Percentiles rank a stretch among this genome's conserved stretches.
phyloP scores from a whole-genome alignment of 2,888 invertebrate species.

The Heliconius hortense region DNA sequence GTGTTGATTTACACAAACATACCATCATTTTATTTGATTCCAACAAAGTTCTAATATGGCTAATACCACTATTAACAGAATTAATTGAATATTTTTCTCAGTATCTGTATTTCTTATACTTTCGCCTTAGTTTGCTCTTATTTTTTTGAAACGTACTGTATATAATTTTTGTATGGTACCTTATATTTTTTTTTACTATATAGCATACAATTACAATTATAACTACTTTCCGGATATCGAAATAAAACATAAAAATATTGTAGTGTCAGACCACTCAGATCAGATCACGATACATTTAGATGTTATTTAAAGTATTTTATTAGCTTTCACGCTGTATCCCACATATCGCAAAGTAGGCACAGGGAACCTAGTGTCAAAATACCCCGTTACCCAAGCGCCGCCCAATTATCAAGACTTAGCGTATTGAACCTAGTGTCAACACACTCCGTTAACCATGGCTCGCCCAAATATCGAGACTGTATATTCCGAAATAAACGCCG shows the following conservation, averaged over 20 bases:
- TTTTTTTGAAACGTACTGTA: not conserved
- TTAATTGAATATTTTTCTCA: not conserved
- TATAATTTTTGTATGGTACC: not conserved
- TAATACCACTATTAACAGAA: not conserved
- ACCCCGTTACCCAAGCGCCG: too few species aligned
- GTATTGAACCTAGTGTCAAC: too few species aligned
- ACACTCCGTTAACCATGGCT: too few species aligned
- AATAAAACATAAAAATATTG: not conserved
- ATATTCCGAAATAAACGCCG: too few species aligned
- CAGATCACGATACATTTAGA: not conserved
- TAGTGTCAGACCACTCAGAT: not conserved
- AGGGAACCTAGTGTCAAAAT: not conserved
- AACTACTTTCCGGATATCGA: not conserved
- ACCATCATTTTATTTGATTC: not conserved
- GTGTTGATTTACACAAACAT: constrained; percentile 13
- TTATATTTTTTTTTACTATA: too few species aligned
- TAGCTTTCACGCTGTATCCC: not conserved
- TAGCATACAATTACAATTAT: too few species aligned
- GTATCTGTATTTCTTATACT: not conserved
- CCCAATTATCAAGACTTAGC: too few species aligned
- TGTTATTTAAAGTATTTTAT: too few species aligned
- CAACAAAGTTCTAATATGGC: not conserved
- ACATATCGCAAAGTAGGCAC: not conserved
- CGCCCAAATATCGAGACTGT: too few species aligned
- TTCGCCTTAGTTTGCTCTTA: not conserved